Percentiles rank a stretch among this genome's conserved stretches.
These are phyloP conservation scores for Antennarius striatus DNA, from an alignment of 2,113 vertebrate species.

Conservation along the genomic window DNA sequence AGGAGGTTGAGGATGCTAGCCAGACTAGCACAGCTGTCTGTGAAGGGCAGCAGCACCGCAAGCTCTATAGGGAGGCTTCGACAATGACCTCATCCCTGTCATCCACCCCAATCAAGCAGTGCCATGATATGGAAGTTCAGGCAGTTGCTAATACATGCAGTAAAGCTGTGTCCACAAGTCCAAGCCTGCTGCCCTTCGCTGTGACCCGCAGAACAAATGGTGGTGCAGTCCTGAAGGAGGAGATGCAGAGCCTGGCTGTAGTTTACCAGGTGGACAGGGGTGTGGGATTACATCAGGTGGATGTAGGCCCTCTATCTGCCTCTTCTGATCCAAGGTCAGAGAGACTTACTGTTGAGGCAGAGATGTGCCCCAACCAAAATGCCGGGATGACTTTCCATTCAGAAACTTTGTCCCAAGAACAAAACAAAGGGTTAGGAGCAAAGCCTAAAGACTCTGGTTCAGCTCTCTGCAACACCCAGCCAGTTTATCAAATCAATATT, in stretches of 20 bases:
- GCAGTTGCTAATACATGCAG: conserved; percentile 85
- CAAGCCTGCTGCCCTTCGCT: conserved; percentile 83
- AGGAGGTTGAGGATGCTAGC: conserved; percentile 54
- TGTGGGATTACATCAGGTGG: conserved; percentile 32
- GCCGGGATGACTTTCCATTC: conserved; percentile 41
- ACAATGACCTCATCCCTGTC: conserved; percentile 86
- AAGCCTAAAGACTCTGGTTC: conserved; percentile 55
- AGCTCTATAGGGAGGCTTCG: conserved; percentile 73
- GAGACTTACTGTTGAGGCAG: conserved; percentile 55
- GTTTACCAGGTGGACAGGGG: conserved; percentile 66
- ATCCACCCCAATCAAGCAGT: conserved; percentile 56
- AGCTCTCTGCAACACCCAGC: conserved; percentile 64
- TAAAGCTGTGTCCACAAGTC: conserved; percentile 89
- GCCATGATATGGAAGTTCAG: conserved; percentile 89
- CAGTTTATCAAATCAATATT: conserved; percentile 77
- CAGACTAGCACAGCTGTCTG: conserved; percentile 41
- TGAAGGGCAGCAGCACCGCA: conserved; percentile 73
- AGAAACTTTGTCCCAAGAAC: conserved; percentile 44
- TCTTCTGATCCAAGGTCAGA: conserved; percentile 58
- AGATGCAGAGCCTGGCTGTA: conserved; percentile 77
- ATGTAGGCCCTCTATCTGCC: not conserved
- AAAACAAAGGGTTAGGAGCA: conserved; percentile 51
- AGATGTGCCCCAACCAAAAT: conserved; percentile 56
- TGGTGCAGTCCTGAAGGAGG: conserved; percentile 60
- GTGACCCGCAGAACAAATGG: conserved; percentile 58